A percentile compares a stretch with the other conserved stretches of the same genome.
Conservation (phyloP, 2,888 invertebrate species). For the Mamestra brassicae region DNA sequence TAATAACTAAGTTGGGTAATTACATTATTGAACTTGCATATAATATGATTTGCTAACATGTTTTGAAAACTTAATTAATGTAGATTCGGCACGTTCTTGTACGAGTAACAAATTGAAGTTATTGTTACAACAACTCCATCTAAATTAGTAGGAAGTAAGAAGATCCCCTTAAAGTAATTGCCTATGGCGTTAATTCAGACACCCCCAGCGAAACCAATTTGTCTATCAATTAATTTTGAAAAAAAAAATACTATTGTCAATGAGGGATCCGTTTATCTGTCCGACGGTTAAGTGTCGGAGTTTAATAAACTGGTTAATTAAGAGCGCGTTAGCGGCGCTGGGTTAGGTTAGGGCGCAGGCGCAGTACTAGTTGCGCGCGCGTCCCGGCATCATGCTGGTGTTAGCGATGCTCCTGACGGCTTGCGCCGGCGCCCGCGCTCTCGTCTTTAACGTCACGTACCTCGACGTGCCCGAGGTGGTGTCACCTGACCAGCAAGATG, state of each 20-base stretch:
- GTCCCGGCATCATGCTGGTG: slow-evolving; percentile 82
- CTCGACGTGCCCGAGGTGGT: slow-evolving; percentile 81
- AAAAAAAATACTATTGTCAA: slow-evolving; percentile 75
- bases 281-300: slow-evolving; percentile 87
- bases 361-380: slow-evolving; percentile 84
- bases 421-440: slow-evolving; percentile 66
- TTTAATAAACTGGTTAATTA: slow-evolving; percentile 90
- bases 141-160: slow-evolving; percentile 57
- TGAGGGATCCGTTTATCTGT: slow-evolving; percentile 77
- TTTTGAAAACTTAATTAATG: neutral
- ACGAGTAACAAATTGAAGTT: neutral
- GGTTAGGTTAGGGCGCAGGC: slow-evolving; percentile 73
- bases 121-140: neutral
- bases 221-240: slow-evolving; percentile 82
- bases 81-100: neutral
- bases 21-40: neutral
- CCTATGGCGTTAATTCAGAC: slow-evolving; percentile 70
- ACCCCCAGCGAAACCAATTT: slow-evolving; percentile 84
- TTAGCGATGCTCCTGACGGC: slow-evolving; percentile 69
- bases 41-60: neutral
- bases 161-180: slow-evolving; percentile 59
- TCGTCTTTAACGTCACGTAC: slow-evolving; percentile 83
- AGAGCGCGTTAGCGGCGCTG: slow-evolving; percentile 81
- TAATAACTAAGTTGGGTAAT: no score
- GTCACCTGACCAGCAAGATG: slow-evolving; percentile 72